phyloP scores from a whole-genome alignment of 1,140 invertebrate species.

The Vollenhovia emeryi region DNA sequence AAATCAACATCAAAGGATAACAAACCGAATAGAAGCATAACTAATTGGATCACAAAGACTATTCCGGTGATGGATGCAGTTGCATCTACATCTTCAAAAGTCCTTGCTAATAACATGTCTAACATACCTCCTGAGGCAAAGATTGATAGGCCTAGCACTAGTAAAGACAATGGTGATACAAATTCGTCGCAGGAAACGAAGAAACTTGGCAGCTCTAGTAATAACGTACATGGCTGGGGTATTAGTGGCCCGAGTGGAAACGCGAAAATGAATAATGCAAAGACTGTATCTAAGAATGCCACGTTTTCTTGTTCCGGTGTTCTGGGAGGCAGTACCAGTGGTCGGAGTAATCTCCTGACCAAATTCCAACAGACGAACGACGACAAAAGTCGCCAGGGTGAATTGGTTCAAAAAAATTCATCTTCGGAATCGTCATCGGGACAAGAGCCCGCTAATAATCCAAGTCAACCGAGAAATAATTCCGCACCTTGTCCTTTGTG shows the following conservation, averaged over 20 bases:
- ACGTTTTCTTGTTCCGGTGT: slow-evolving; percentile 74
- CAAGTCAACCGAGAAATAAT: slow-evolving; percentile 34
- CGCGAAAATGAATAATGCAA: neutral
- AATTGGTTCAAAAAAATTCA: neutral
- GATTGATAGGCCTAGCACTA: slow-evolving; percentile 37
- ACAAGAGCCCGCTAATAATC: neutral
- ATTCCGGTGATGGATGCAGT: neutral
- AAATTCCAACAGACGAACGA: slow-evolving; percentile 34
- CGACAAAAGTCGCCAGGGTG: neutral
- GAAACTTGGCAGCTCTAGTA: slow-evolving; percentile 77
- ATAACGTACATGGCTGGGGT: slow-evolving; percentile 78
- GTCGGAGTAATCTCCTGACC: slow-evolving; percentile 54
- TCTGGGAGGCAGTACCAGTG: slow-evolving; percentile 74
- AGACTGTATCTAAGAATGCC: neutral
- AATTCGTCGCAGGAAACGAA: slow-evolving; percentile 64
- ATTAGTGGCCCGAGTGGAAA: slow-evolving; percentile 67
- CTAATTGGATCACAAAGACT: slow-evolving; percentile 35
- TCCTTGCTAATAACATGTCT: neutral
- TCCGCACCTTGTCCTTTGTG: slow-evolving; percentile 83
- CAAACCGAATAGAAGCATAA: slow-evolving; percentile 2
- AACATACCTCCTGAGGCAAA: slow-evolving; percentile 30
- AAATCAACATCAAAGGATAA: slow-evolving; percentile 26
- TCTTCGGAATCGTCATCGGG: neutral
- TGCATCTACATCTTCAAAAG: neutral
- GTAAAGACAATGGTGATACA: slow-evolving; percentile 25